Conservation (phyloP, 2,888 invertebrate genomes). For the Epinotia nisella region DNA sequence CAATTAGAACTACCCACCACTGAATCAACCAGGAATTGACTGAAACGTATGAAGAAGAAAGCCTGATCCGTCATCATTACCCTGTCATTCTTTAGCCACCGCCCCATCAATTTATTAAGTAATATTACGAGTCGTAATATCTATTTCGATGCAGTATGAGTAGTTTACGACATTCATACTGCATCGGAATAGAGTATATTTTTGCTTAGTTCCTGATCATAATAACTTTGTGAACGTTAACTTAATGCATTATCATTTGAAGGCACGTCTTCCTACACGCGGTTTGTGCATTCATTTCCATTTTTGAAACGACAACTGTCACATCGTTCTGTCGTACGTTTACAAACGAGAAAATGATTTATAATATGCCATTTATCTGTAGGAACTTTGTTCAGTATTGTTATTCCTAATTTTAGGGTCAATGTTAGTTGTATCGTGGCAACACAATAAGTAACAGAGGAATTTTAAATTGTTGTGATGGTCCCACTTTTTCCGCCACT, state of each 20-base stretch:
- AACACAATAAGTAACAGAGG: too few species aligned
- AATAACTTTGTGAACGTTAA: neutral
- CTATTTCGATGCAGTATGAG: too few species aligned
- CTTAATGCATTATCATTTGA: constrained; percentile 32
- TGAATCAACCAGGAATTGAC: constrained; percentile 15
- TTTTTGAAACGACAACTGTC: constrained; percentile 15
- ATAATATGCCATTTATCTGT: neutral
- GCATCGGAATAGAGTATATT: neutral
- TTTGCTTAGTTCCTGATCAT: neutral
- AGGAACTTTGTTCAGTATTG: too few species aligned
- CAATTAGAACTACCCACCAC: neutral
- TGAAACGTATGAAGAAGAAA: constrained; percentile 11
- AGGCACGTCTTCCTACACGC: constrained; percentile 14
- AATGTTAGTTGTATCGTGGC: too few species aligned
- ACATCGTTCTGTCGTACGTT: neutral
- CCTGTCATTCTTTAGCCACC: constrained; percentile 15
- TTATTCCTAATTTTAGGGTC: too few species aligned
- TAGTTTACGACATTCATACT: neutral
- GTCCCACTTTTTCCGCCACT: too few species aligned
- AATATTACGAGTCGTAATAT: too few species aligned
- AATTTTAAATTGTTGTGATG: too few species aligned
- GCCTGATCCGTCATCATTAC: constrained; percentile 29
- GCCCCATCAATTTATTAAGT: constrained; percentile 6
- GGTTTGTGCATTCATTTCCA: constrained; percentile 16
- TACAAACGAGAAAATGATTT: neutral